Base-by-base conservation (phyloP, 2,113 vertebrate genomes). In the Astur gentilis region DNA sequence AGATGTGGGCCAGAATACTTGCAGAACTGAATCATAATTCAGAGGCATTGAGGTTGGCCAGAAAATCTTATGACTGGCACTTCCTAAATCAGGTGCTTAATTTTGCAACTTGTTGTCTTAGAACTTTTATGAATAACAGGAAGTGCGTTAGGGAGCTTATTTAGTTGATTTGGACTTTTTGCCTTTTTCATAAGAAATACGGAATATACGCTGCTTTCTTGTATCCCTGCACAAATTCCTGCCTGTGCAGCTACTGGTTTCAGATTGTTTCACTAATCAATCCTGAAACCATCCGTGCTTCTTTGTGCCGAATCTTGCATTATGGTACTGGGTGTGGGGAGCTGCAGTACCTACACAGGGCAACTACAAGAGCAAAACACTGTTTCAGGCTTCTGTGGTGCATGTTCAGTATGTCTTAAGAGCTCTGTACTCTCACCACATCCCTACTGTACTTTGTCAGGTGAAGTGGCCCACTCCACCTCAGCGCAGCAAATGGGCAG, bases 1-100 rank as follows among this genome's bases (percentile, higher is more conserved):
- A 93, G 57, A 64, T 0, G 0, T 32, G 47, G 18, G 8, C 10
- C 44, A 73, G 60, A 80, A 81, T 29, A 70, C 31, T 66, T 85
- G 57, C 52, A 88, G 76, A 80, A 73, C 22, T 66, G 38, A 86
- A 73, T 75, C 64, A 55, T 50, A 92, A 64, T 61, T 86, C 52
- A 75, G 40, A 73, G 27, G 20, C 29, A 67, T 13, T 86, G 38
- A 71, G 32, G n/a, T 7, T 95, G 75, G 40, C 62, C 62, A 73
- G 62, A 55, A 80, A 67, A 87, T 75, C 36, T 73, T 75, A 66
- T 36, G 67, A 55, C 52, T 82, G 78, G n/a, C 61, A 55, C 16
- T 95, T 91, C 26, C 32, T 79, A 42, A 89, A 89, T n/a, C 60
- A 91, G 55, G 77, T 73, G 67, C 31, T 82, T 91, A 71, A 90